Evolutionary conservation across 2,888 invertebrate genomes (phyloP), one percentile per base, ranked within the genome.

Genomic region (Pinctada fucata): DNA sequence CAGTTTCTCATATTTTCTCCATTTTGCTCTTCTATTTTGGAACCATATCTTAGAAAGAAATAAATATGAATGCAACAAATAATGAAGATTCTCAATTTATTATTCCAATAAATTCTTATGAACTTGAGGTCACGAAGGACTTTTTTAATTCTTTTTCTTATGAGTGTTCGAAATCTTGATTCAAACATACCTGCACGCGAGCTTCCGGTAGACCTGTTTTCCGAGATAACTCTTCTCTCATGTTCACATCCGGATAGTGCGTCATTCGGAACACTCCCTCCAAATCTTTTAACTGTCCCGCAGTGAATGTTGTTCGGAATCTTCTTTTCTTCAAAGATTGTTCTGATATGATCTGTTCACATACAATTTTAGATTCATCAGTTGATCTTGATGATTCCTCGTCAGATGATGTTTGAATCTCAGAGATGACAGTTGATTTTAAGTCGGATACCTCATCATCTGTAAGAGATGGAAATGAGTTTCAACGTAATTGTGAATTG

Each of bases 211-310:
- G 83, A 3, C 87, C 88, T 0, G 90, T 90, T 80, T 87, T 88
- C 74, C 82, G 82, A 13, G 90, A 88, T 3, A 91, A 84, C 47
- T 86, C 85, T 68, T 90, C 90, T 47, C 91, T 78, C 13, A 88
- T 85, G 75, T 88, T 86, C 3, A 88, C 85, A 85, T 90, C 91
- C 48, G 91, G 91, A 82, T 91, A 91, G 73, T 90, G 91, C 2
- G 90, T 90, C 3, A 90, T 73, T 13, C 82, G 81, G 83, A 91
- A 91, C 3, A 90, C 88, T 58, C 89, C 85, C 81, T 91, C 91
- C 49, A 91, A 80, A 2, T 83, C 79, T 66, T 87, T 83, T 0
- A 91, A 83, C 79, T 91, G 91, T 65, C 89, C 89, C 4, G 87
- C 84, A 3, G 86, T 88, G 79, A 91, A 91, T n/a, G 89, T 90